Evolutionary conservation across 2,888 invertebrate genomes (phyloP).

Genomic region (Tetranychus truncatus): DNA sequence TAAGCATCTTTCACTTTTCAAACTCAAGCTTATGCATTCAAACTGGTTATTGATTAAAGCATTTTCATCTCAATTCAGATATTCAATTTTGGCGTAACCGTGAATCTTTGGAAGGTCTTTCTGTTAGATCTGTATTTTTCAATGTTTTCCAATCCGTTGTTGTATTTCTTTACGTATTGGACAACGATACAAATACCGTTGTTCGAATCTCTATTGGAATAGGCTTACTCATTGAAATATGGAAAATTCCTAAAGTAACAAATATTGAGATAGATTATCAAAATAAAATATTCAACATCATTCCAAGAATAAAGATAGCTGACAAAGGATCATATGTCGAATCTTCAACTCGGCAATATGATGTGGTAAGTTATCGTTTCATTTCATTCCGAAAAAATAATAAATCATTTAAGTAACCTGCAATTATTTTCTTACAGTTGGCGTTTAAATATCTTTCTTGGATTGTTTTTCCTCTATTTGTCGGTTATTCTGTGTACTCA

Average conservation of each 20-base stretch:
- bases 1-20: slow-evolving; percentile 30
- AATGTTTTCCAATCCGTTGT: slow-evolving; percentile 91
- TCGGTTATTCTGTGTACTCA: slow-evolving; percentile 86
- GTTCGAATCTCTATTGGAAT: slow-evolving; percentile 83
- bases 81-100: slow-evolving; percentile 99
- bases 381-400: background rate
- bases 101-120: slow-evolving; percentile 86
- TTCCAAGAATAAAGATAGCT: slow-evolving; percentile 59
- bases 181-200: slow-evolving; percentile 94
- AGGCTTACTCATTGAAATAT: slow-evolving; percentile 84
- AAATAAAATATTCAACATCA: slow-evolving; percentile 50
- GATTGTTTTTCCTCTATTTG: slow-evolving; percentile 78
- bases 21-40: background rate
- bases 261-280: slow-evolving; percentile 47
- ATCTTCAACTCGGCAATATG: slow-evolving; percentile 81
- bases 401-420: slow-evolving; percentile 14
- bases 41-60: background rate
- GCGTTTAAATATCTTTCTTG: slow-evolving; percentile 89
- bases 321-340: slow-evolving; percentile 94
- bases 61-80: slow-evolving; percentile 38
- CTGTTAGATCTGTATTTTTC: slow-evolving; percentile 93
- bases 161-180: slow-evolving; percentile 83
- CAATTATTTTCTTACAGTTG: slow-evolving; percentile 37
- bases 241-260: slow-evolving; percentile 87
- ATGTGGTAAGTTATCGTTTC: slow-evolving; percentile 37